These are phyloP conservation scores for Pogonomyrmex californicus DNA, from an alignment of 1,140 invertebrate genomes.

Conservation along the genomic window DNA sequence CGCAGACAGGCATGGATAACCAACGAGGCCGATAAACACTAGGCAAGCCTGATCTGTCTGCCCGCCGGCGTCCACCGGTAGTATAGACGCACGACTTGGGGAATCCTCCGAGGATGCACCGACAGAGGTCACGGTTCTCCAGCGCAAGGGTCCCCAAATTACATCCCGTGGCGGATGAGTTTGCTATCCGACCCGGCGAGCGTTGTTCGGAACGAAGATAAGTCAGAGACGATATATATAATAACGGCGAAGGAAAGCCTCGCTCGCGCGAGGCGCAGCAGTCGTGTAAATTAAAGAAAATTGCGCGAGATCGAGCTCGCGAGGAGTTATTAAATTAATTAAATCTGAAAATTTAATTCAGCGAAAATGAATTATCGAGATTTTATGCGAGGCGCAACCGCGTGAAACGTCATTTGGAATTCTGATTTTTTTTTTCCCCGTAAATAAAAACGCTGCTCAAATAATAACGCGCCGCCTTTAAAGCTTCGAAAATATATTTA, in stretches of 20 bases:
- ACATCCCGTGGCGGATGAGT: conserved; percentile 34
- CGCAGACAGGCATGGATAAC: conserved; percentile 40
- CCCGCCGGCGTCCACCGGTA: conserved; percentile 9
- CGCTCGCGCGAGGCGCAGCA: neutral
- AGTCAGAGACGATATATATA: conserved; percentile 38
- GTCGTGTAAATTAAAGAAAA: neutral
- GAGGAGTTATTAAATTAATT: conserved; percentile 13
- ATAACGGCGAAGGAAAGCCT: conserved; percentile 7
- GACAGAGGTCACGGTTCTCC: conserved; percentile 21
- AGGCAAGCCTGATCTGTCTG: conserved; percentile 13
- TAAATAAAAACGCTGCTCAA: neutral
- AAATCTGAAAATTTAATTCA: neutral
- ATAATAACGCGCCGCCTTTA: neutral
- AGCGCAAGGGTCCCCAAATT: conserved; percentile 32
- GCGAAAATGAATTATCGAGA: neutral
- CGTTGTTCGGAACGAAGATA: conserved; percentile 52
- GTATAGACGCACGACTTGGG: conserved; percentile 4
- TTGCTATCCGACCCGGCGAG: conserved; percentile 14
- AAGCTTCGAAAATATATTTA: neutral
- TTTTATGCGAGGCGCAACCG: neutral
- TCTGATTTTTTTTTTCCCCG: neutral
- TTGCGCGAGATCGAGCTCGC: neutral
- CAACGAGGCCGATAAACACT: conserved; percentile 53
- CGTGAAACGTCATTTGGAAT: neutral
- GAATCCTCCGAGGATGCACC: conserved; percentile 39